Base-by-base conservation (phyloP, 2,113 vertebrate species). In the Hyla sarda region DNA sequence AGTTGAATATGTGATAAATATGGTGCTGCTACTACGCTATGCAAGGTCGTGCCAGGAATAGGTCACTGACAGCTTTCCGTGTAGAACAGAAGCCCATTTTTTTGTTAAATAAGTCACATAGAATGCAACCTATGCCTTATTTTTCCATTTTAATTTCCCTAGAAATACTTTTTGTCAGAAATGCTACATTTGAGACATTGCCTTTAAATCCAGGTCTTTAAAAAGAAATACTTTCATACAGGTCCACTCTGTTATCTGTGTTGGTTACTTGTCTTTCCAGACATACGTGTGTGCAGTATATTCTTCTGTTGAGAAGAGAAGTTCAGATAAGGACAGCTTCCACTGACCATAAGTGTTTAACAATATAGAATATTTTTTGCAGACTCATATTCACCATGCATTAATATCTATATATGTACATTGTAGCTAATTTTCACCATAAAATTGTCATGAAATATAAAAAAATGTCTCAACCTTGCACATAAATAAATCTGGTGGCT, bases 361-460 rank as follows among this genome's bases (percentile, higher is more conserved):
- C n/a, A 16, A 34, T 17, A 19, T 8, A 17, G 30, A 69, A 34
- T 37, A 37, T 19, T 69, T 28, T n/a, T 34, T 69, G 14, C 65
- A 69, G 5, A 71, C 23, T 71, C 19, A 69, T 19, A 69, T 69
- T 34, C 9, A 69, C 21, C 67, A 10, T 1, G 23, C 65, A 71
- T 4, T 71, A 37, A 13, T 37, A 71, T 67, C 12, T 25, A 87
- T 82, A 88, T 62, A 80, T 21, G 88, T 71, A 37, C 81, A 41
- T 41, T n/a, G n/a, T n/a, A 83, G 60, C 77, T 62, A 86, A 58
- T 50, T 56, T 88, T 50, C 52, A 13, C 1, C 58, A 5, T 73
- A 80, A 83, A 65, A 76, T 88, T 90, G 82, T 79, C 81, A 86
- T 89, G 86, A 76, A 21, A 88, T 86, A 87, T 79, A 21, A n/a